Percentiles rank a stretch among this genome's conserved stretches.
phyloP scores from a whole-genome alignment of 2,797 vertebrate species.

The Galagoides demidoff region DNA sequence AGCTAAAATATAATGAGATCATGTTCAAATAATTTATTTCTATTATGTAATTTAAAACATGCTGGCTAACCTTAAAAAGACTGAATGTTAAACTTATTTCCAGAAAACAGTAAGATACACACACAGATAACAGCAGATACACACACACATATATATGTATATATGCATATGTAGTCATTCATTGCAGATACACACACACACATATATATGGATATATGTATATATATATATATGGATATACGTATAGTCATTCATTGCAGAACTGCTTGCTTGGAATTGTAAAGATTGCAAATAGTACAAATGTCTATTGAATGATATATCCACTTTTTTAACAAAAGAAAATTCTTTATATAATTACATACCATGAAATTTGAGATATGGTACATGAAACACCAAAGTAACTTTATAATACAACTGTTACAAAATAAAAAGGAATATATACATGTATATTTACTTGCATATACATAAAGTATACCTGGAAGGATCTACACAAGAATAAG shows the following conservation, averaged over 20 bases:
- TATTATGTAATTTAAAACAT: constrained; percentile 31
- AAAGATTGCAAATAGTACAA: not conserved
- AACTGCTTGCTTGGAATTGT: not conserved
- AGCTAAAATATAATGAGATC: constrained; percentile 41
- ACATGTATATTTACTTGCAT: not conserved
- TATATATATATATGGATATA: no score
- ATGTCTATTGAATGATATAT: not conserved
- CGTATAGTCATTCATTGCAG: not conserved
- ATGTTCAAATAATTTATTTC: constrained; percentile 18
- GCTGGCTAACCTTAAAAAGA: not conserved
- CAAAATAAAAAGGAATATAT: not conserved
- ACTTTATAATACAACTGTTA: not conserved
- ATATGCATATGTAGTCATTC: no score
- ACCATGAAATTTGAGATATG: not conserved
- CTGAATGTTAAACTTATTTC: constrained; percentile 1
- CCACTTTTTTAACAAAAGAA: not conserved
- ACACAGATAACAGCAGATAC: not conserved
- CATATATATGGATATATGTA: no score
- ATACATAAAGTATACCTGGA: not conserved
- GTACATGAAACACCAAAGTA: not conserved
- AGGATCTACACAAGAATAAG: not conserved
- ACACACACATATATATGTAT: no score
- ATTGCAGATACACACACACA: no score
- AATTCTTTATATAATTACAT: not conserved
- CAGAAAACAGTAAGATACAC: not conserved